phyloP scores from a whole-genome alignment of 2,888 invertebrate species.

The Amphipyra berbera region DNA sequence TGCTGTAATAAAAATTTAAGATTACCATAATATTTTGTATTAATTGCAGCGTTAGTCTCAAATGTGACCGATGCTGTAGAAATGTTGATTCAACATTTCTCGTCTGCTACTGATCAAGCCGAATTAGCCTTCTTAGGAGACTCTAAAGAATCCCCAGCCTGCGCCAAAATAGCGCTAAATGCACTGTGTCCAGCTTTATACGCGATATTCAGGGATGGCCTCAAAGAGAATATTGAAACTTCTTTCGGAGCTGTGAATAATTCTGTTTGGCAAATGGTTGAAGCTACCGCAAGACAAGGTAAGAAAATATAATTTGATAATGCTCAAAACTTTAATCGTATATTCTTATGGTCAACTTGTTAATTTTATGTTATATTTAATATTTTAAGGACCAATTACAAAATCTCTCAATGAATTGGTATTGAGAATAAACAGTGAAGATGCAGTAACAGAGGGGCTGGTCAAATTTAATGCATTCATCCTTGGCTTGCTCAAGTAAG shows the following conservation, averaged over 20 bases:
- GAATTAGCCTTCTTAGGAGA: conserved; percentile 91
- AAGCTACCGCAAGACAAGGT: conserved; percentile 96
- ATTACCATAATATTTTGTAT: background rate
- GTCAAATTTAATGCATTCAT: conserved; percentile 97
- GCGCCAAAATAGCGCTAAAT: conserved; percentile 93
- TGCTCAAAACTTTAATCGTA: too few relatives aligned
- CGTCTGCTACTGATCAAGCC: conserved; percentile 91
- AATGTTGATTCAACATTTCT: conserved; percentile 93
- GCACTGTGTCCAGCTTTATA: conserved; percentile 95
- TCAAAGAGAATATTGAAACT: conserved; percentile 94
- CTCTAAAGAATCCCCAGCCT: conserved; percentile 90
- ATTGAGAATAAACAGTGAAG: conserved; percentile 94
- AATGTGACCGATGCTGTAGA: conserved; percentile 94
- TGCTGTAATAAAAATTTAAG: background rate
- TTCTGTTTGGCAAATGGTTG: conserved; percentile 97
- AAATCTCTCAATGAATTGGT: conserved; percentile 95
- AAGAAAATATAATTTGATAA: conserved; percentile 27
- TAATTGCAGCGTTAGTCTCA: conserved; percentile 91
- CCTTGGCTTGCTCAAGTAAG: conserved; percentile 95
- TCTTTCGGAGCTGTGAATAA: conserved; percentile 96
- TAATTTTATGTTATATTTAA: background rate
- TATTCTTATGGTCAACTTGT: background rate
- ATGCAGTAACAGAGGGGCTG: conserved; percentile 94
- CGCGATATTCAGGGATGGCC: conserved; percentile 95
- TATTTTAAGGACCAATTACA: conserved; percentile 92